A percentile compares a stretch with the other conserved stretches of the same genome.
Conservation (phyloP, 2,797 vertebrate genomes). For the Onychomys torridus region DNA sequence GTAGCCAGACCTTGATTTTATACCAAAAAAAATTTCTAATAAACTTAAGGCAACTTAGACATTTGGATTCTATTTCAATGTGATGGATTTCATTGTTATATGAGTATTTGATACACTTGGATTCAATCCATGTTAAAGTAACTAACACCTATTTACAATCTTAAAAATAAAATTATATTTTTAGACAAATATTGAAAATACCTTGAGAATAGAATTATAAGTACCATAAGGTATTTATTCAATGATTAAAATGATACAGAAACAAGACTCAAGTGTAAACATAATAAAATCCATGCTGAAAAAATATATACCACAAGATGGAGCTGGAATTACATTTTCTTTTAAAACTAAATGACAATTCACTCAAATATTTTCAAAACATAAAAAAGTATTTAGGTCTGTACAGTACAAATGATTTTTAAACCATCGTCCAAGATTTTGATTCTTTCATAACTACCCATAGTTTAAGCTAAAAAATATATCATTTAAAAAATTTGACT, state of each 20-base stretch:
- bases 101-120: not conserved
- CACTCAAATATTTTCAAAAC: slow-evolving; percentile 71
- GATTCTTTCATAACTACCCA: not conserved
- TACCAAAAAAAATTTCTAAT: not conserved
- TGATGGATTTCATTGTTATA: not conserved
- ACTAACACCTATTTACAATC: not conserved
- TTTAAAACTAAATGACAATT: slow-evolving; percentile 43
- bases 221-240: not conserved
- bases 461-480: not conserved
- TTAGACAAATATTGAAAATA: not conserved
- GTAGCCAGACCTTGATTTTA: not conserved
- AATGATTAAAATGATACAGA: not conserved
- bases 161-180: not conserved
- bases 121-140: not conserved
- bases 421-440: not conserved
- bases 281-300: not conserved
- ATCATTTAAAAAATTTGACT: not conserved
- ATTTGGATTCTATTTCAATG: not conserved
- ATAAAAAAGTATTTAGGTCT: not conserved
- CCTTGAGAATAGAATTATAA: not conserved
- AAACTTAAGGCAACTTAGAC: not conserved
- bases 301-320: slow-evolving; percentile 84
- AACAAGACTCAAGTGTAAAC: not conserved
- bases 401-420: not conserved
- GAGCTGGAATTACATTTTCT: slow-evolving; percentile 84